Percentiles rank a stretch among this genome's conserved stretches.
Evolutionary conservation across 2,797 vertebrate species (phyloP).

Genomic region (Decapterus maruadsi): DNA sequence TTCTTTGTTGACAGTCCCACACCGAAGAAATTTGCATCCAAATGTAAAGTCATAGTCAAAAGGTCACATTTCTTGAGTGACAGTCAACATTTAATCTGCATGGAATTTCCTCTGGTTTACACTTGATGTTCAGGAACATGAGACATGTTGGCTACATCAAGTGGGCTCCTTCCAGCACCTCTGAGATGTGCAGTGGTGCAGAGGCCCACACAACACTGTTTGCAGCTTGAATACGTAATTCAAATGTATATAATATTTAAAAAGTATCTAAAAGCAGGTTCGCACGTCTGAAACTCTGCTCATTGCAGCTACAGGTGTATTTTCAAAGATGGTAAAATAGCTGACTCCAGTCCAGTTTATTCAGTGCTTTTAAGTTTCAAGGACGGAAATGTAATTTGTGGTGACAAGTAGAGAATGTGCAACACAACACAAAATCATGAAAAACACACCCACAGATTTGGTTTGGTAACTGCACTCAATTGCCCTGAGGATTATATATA

Average conservation of each 20-base stretch:
- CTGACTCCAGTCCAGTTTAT: background rate
- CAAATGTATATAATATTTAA: background rate
- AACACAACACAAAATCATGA: background rate
- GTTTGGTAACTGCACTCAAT: background rate
- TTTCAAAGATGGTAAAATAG: slow-evolving; percentile 21
- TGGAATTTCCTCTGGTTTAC: too few relatives aligned
- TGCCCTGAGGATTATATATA: background rate
- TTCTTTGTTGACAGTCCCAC: too few relatives aligned
- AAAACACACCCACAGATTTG: background rate
- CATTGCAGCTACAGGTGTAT: background rate
- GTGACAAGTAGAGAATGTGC: background rate
- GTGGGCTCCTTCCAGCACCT: too few relatives aligned
- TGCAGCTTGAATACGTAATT: background rate
- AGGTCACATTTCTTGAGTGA: too few relatives aligned
- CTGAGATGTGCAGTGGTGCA: too few relatives aligned
- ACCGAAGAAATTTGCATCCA: too few relatives aligned
- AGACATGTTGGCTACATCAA: too few relatives aligned
- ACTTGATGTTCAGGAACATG: too few relatives aligned
- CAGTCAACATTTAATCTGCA: too few relatives aligned
- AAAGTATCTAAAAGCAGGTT: background rate
- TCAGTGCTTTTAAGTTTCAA: slow-evolving; percentile 6
- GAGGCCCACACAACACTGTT: too few relatives aligned
- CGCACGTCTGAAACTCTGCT: background rate
- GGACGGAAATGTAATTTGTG: slow-evolving; percentile 13
- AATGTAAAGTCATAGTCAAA: too few relatives aligned